Conservation (phyloP, 2,888 invertebrate species). For the Dynastes grantii region DNA sequence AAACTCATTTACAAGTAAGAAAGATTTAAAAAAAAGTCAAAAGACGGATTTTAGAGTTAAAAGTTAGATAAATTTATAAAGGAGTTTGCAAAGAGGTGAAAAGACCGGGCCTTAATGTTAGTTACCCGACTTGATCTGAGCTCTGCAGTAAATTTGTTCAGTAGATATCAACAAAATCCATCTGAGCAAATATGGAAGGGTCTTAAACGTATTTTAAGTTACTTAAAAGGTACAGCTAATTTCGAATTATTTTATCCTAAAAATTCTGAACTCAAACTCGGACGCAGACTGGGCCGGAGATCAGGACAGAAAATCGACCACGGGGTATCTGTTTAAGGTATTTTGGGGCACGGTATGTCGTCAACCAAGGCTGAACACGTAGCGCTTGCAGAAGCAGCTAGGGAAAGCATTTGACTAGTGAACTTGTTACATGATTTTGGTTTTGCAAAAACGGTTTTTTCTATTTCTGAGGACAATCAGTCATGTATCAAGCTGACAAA, state of each 20-base stretch:
- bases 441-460: neutral
- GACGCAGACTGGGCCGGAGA: slow-evolving; percentile 60
- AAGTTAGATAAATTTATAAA: too few relatives aligned
- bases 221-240: slow-evolving; percentile 51
- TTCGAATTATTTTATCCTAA: slow-evolving; percentile 37
- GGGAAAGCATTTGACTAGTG: slow-evolving; percentile 55
- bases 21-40: too few relatives aligned
- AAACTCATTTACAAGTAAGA: too few relatives aligned
- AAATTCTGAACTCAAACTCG: slow-evolving; percentile 30
- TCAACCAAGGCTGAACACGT: slow-evolving; percentile 62
- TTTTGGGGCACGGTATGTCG: slow-evolving; percentile 47
- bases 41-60: too few relatives aligned
- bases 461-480: slow-evolving; percentile 7
- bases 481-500: too few relatives aligned
- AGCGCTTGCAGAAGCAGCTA: slow-evolving; percentile 48
- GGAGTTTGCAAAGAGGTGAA: too few relatives aligned
- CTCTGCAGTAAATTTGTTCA: slow-evolving; percentile 49
- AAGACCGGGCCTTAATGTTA: slow-evolving; percentile 8
- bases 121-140: slow-evolving; percentile 48
- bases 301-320: slow-evolving; percentile 58
- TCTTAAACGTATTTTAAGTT: slow-evolving; percentile 57
- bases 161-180: slow-evolving; percentile 37
- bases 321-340: slow-evolving; percentile 55
- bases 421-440: slow-evolving; percentile 26
- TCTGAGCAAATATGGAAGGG: slow-evolving; percentile 55